Percentiles rank a stretch among this genome's conserved stretches.
These are phyloP conservation scores for Branchipolynoe longqiensis DNA, from an alignment of 2,888 invertebrate genomes.

Conservation along the genomic window DNA sequence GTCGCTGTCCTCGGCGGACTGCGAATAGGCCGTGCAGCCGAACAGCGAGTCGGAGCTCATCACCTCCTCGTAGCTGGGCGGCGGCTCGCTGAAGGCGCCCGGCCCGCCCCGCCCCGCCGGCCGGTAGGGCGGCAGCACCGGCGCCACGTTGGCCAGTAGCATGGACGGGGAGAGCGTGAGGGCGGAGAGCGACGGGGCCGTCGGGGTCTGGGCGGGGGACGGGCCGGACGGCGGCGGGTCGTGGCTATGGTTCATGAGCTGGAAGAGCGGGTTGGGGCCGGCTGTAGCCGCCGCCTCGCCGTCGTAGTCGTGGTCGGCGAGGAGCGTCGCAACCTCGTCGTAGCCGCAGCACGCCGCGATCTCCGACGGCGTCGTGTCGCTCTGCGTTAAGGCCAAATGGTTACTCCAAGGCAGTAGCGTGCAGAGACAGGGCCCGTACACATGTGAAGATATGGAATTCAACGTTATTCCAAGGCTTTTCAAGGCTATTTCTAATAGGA, in stretches of 20 bases:
- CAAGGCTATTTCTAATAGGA: no score
- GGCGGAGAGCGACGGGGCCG: constrained; percentile 37
- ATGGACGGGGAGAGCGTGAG: constrained; percentile 39
- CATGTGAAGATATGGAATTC: no score
- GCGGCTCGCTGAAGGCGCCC: constrained; percentile 19
- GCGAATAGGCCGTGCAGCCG: constrained; percentile 46
- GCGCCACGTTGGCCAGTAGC: constrained; percentile 1
- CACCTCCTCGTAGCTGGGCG: constrained; percentile 59
- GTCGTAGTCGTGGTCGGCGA: neutral
- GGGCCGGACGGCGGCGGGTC: neutral
- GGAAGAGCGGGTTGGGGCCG: constrained; percentile 5
- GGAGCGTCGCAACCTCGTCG: neutral
- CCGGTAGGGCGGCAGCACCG: neutral
- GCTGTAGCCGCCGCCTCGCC: neutral
- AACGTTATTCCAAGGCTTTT: no score
- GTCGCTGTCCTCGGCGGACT: constrained; percentile 32
- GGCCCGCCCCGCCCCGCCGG: no score
- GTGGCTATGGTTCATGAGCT: constrained; percentile 39
- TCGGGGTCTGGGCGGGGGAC: constrained; percentile 12
- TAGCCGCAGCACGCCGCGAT: constrained; percentile 19
- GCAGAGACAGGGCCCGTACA: no score
- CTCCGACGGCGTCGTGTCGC: constrained; percentile 15
- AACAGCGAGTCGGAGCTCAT: constrained; percentile 50
- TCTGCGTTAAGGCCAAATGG: neutral
- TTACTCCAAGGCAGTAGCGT: no score